Conservation (phyloP, 2,888 invertebrate species). For the Cephus runcator region DNA sequence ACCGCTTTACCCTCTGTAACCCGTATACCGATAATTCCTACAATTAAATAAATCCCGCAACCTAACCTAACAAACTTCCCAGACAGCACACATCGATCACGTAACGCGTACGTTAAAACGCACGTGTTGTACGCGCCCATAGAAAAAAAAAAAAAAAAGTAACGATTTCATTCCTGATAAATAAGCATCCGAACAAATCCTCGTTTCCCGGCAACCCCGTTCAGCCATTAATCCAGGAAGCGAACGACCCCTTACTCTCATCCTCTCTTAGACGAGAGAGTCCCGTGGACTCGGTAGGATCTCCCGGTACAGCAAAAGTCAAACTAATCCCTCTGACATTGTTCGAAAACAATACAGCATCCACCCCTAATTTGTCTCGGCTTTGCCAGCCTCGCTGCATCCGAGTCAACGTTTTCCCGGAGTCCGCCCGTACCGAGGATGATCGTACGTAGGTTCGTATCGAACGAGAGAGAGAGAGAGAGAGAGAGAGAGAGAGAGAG, state of each 20-base stretch:
- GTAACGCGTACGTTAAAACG: not conserved
- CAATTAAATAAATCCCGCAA: not conserved
- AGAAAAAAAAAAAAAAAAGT: not conserved
- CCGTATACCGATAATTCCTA: not conserved
- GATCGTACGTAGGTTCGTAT: not conserved
- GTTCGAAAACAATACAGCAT: constrained; percentile 50
- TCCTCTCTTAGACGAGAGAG: not conserved
- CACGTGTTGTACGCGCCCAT: not conserved
- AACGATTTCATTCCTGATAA: not conserved
- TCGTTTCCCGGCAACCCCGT: constrained; percentile 4
- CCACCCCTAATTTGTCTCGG: constrained; percentile 42
- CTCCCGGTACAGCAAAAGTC: not conserved
- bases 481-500: not conserved
- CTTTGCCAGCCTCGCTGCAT: constrained; percentile 20
- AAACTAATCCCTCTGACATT: constrained; percentile 53
- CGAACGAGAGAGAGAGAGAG: not conserved
- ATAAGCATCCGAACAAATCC: not conserved
- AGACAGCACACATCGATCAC: not conserved
- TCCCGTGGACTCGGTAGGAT: not conserved
- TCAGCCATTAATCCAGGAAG: constrained; percentile 6
- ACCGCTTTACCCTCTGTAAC: not conserved
- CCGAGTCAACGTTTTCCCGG: not conserved
- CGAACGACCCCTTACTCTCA: constrained; percentile 1
- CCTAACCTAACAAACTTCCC: not conserved
- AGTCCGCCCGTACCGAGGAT: not conserved